These are phyloP conservation scores for Heliconius melpomene DNA, from an alignment of 1,140 invertebrate genomes.

Conservation along the genomic window DNA sequence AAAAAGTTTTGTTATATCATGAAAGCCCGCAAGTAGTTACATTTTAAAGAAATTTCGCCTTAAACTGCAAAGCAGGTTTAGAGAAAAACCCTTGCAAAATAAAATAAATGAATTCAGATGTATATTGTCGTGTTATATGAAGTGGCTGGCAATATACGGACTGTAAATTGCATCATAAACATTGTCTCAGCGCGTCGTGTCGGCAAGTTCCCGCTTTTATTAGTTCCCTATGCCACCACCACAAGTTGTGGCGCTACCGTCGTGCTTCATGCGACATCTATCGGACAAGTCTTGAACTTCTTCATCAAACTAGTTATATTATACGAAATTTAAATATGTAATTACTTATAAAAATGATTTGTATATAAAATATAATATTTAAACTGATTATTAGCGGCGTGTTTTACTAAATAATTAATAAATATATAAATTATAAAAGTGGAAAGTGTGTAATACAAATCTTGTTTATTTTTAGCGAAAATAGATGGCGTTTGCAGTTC, in stretches of 20 bases:
- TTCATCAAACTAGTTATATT: slow-evolving; percentile 3
- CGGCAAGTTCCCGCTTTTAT: slow-evolving; percentile 47
- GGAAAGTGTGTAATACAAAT: not conserved
- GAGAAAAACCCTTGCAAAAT: slow-evolving; percentile 19
- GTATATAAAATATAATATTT: not conserved
- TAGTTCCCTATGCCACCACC: slow-evolving; percentile 44
- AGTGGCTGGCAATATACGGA: slow-evolving; percentile 68
- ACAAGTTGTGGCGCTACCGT: slow-evolving; percentile 31
- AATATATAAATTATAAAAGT: too few species aligned
- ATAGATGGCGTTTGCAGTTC: slow-evolving; percentile 29
- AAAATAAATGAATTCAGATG: slow-evolving; percentile 53
- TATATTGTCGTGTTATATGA: slow-evolving; percentile 56
- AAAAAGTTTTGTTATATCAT: not conserved
- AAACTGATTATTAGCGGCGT: too few species aligned
- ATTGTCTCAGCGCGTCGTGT: slow-evolving; percentile 47
- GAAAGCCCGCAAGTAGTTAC: not conserved
- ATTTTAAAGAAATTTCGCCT: not conserved
- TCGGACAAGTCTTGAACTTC: slow-evolving; percentile 49
- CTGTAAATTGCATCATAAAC: slow-evolving; percentile 77
- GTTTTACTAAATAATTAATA: too few species aligned
- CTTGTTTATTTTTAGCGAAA: not conserved
- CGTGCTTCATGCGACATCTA: slow-evolving; percentile 58
- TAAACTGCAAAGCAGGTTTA: not conserved
- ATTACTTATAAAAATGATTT: not conserved
- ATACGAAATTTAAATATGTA: not conserved